phyloP scores from a whole-genome alignment of 2,113 vertebrate genomes.

The Engraulis encrasicolus region DNA sequence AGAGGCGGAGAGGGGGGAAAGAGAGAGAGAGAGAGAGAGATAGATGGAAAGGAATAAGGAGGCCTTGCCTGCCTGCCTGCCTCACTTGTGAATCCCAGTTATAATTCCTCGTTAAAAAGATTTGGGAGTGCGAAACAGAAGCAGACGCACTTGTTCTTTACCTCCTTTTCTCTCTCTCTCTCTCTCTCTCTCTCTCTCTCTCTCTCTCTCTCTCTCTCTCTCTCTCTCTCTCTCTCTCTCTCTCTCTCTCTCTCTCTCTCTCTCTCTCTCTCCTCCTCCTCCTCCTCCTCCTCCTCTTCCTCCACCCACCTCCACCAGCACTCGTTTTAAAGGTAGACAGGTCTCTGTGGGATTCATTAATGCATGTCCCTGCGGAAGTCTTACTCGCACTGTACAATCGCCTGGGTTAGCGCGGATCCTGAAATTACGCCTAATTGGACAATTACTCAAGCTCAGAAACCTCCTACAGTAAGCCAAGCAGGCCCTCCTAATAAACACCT shows the following conservation, averaged over 20 bases:
- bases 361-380: constrained; percentile 88
- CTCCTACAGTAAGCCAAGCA: no score
- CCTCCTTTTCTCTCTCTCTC: no score
- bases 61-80: constrained; percentile 73
- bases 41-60: constrained; percentile 74
- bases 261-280: no score
- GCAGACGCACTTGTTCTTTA: constrained; percentile 74
- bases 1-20: constrained; percentile 60
- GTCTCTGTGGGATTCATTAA: constrained; percentile 99
- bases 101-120: constrained; percentile 84
- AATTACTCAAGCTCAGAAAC: constrained; percentile 99
- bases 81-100: constrained; percentile 83
- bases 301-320: no score
- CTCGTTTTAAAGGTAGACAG: constrained; percentile 83
- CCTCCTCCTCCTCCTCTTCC: no score
- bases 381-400: constrained; percentile 86
- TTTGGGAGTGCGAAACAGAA: constrained; percentile 89
- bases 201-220: no score
- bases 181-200: constrained; percentile 71
- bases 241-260: no score
- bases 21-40: no score
- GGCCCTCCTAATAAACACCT: constrained; percentile 91
- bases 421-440: constrained; percentile 99
- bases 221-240: no score
- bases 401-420: constrained; percentile 90